These are phyloP conservation scores for Nycticorax nycticorax DNA, from an alignment of 2,113 vertebrate genomes.

Conservation along the genomic window DNA sequence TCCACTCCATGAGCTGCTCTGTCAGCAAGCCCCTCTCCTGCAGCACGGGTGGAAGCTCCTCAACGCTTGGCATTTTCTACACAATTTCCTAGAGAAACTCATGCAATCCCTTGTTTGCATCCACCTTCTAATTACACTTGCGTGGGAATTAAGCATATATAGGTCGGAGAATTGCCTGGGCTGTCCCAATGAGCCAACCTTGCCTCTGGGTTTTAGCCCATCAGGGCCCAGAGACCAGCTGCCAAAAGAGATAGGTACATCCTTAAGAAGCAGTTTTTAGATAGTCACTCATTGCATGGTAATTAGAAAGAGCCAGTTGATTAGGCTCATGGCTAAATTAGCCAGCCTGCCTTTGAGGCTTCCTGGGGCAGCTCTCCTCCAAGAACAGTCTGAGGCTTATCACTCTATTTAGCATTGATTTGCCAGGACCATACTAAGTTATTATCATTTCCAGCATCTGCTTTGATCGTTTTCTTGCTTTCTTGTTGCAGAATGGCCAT, in stretches of 20 bases:
- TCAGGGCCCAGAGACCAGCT: background rate
- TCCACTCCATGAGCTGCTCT: background rate
- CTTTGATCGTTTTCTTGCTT: background rate
- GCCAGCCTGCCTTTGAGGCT: background rate
- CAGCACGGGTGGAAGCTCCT: background rate
- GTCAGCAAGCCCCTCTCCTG: background rate
- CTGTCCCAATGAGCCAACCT: background rate
- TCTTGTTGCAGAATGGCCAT: background rate
- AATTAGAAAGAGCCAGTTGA: constrained; percentile 26
- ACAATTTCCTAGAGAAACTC: background rate
- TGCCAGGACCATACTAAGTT: background rate
- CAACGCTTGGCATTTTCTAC: background rate
- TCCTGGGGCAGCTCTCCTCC: constrained; percentile 10
- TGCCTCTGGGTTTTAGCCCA: background rate
- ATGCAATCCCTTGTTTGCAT: background rate
- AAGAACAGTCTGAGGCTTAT: background rate
- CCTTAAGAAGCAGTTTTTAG: background rate
- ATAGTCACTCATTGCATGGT: background rate
- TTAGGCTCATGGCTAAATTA: background rate
- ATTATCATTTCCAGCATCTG: background rate
- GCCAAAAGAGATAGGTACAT: background rate
- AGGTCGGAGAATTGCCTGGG: background rate
- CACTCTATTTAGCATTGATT: background rate
- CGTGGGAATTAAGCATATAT: fast-evolving
- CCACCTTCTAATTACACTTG: background rate